Base-by-base conservation (phyloP, 2,113 vertebrate species). In the Solenodon paradoxus region DNA sequence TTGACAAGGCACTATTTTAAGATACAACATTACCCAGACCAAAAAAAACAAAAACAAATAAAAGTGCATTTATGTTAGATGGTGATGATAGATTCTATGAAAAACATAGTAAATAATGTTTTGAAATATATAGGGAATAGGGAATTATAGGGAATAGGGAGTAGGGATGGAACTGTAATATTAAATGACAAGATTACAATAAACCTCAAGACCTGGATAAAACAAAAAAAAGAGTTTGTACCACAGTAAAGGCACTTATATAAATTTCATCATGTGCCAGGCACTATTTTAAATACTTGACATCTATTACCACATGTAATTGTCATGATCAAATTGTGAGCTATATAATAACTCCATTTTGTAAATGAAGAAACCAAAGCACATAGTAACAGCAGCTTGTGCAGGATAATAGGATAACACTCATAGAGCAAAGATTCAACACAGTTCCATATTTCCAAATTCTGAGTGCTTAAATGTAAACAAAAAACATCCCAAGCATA, bases 1-100 rank as follows among this genome's bases (percentile, higher is more conserved):
- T n/a, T n/a, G n/a, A n/a, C n/a, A n/a, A n/a, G n/a, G 1, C 13
- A 35, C 22, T 7, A 5, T 11, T 0, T 9, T 38, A 12, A 35
- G 35, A 69, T 0, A 32, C 1, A 47, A 5, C 7, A 77, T 69
- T 24, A 80, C 24, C 32, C n/a, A n/a, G n/a, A n/a, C n/a, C n/a
- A n/a, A n/a, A n/a, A n/a, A n/a, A n/a, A n/a, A n/a, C n/a, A n/a
- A 26, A 72, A 59, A 13, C 0, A 53, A 17, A 35, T 45, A 68
- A 57, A n/a, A n/a, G n/a, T n/a, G n/a, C n/a, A n/a, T n/a, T n/a
- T 55, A 89, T 32, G 13, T 79, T 30, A 78, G 9, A 28, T 55
- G 17, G 24, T 5, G 53, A 16, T 57, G n/a, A n/a, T n/a, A 32
- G 24, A 40, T 75, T 13, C 7, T 66, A 3, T 20, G 5, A 13